phyloP scores from a whole-genome alignment of 30 jellyfish, hydroid and myxozoan species.

The Turritopsis rubra region DNA sequence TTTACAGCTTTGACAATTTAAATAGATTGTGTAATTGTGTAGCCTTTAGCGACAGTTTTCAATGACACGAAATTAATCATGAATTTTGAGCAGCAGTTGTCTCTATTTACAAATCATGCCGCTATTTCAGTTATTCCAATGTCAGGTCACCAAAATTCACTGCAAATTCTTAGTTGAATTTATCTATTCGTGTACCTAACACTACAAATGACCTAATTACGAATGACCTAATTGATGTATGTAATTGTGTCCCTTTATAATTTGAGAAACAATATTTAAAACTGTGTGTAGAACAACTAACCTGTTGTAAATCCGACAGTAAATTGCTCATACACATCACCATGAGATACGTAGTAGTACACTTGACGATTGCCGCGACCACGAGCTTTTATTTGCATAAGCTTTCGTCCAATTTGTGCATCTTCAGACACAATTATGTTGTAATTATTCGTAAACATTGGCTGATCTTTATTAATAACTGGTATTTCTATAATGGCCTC shows the following conservation, averaged over 20 bases:
- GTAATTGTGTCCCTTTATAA: background rate
- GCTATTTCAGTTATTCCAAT: too few species aligned
- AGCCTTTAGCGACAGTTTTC: too few species aligned
- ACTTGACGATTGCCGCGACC: constrained; percentile 80
- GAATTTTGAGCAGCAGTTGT: too few species aligned
- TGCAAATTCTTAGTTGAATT: too few species aligned
- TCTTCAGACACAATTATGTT: constrained; percentile 54
- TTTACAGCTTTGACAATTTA: too few species aligned
- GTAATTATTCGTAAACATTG: constrained; percentile 62
- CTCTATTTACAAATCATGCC: too few species aligned
- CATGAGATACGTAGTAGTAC: constrained; percentile 58
- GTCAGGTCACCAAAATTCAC: background rate
- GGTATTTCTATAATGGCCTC: constrained; percentile 55
- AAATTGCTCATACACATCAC: constrained; percentile 67
- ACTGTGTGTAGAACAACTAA: background rate
- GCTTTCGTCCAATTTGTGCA: constrained; percentile 33
- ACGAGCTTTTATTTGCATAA: constrained; percentile 51
- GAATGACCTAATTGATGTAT: background rate
- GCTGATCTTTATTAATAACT: constrained; percentile 85
- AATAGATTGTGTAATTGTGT: too few species aligned
- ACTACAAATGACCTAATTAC: too few species aligned
- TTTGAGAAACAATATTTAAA: background rate
- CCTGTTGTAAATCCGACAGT: constrained; percentile 81
- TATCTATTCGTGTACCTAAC: too few species aligned
- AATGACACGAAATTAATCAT: background rate